Evolutionary conservation across 2,888 invertebrate genomes (phyloP).

Genomic region (Drosophila kambysellisi): DNA sequence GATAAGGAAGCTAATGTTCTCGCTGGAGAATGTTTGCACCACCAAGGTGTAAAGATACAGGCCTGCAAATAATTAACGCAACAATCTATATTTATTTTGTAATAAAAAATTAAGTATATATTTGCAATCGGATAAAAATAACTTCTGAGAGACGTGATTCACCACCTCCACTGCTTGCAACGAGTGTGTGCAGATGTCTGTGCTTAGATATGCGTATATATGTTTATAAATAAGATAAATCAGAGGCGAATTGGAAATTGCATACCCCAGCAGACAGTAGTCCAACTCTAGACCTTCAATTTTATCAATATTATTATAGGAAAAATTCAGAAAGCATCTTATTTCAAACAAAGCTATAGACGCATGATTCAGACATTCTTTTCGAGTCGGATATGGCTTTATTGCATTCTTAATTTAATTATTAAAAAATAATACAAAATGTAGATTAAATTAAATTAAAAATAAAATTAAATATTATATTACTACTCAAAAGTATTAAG

Average conservation of each 20-base stretch:
- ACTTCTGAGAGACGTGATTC: background rate
- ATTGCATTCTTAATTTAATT: background rate
- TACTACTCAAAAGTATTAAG: background rate
- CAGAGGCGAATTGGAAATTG: background rate
- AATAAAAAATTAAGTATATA: conserved; percentile 13
- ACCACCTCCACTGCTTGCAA: background rate
- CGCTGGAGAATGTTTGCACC: conserved; percentile 93
- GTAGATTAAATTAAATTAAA: too few species aligned
- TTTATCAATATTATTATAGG: background rate
- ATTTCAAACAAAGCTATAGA: background rate
- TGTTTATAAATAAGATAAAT: conserved; percentile 1
- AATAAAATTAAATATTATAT: too few species aligned
- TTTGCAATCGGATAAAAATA: background rate
- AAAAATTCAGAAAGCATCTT: background rate
- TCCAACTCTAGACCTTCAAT: background rate
- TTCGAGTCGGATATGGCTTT: background rate
- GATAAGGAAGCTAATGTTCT: conserved; percentile 92
- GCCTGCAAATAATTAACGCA: conserved; percentile 86
- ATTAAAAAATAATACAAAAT: too few species aligned
- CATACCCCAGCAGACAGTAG: background rate
- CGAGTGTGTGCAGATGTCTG: background rate
- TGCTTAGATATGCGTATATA: background rate
- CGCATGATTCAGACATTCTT: background rate
- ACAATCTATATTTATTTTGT: conserved; percentile 25
- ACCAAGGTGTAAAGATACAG: conserved; percentile 94